A percentile compares a stretch with the other conserved stretches of the same genome.
These are phyloP conservation scores for Thecocarcelia acutangulata DNA, from an alignment of 2,888 invertebrate genomes.

Conservation along the genomic window DNA sequence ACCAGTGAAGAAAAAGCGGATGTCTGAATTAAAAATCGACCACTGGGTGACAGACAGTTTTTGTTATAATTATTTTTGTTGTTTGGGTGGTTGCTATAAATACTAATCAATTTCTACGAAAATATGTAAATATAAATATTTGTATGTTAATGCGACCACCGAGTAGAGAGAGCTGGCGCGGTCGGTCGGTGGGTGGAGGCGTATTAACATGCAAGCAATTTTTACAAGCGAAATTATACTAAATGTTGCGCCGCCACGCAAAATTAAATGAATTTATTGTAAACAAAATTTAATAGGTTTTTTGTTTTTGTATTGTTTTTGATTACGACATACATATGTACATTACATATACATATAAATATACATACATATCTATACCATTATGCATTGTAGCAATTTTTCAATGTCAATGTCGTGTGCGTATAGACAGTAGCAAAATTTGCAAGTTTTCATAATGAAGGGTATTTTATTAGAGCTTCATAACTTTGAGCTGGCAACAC, in stretches of 20 bases:
- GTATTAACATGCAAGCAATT: too few relatives aligned
- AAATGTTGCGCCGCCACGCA: conserved; percentile 51
- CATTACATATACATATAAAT: background rate
- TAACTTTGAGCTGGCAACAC: too few relatives aligned
- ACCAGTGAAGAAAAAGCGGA: conserved; percentile 46
- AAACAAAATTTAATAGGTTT: conserved; percentile 51
- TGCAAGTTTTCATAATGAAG: too few relatives aligned
- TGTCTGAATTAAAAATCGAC: conserved; percentile 58
- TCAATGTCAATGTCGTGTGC: conserved; percentile 57
- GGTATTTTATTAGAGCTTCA: too few relatives aligned
- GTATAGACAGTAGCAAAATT: conserved; percentile 7
- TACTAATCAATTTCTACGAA: conserved; percentile 39
- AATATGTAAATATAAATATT: too few relatives aligned
- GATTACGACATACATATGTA: background rate
- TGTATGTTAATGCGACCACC: too few relatives aligned
- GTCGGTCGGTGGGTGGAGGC: too few relatives aligned
- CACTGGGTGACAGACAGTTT: conserved; percentile 49
- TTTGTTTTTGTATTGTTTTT: conserved; percentile 17
- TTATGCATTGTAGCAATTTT: conserved; percentile 21
- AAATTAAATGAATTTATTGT: conserved; percentile 45
- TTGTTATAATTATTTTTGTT: conserved; percentile 38
- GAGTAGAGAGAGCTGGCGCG: too few relatives aligned
- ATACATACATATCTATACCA: background rate
- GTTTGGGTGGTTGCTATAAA: conserved; percentile 34
- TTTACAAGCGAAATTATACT: conserved; percentile 10